Conservation (phyloP, 2,888 invertebrate species). For the Chymomyza fuscimana region DNA sequence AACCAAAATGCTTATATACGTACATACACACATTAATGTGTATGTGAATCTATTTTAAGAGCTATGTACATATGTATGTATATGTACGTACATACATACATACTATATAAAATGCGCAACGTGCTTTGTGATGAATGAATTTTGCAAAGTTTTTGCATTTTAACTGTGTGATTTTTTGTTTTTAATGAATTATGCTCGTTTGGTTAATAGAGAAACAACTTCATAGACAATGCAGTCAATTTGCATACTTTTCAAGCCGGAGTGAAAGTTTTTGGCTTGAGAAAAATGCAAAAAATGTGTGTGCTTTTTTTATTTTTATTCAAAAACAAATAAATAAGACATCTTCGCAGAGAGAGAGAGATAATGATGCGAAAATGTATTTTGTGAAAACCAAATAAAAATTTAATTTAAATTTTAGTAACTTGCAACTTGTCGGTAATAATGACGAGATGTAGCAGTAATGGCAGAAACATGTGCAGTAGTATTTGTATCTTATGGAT, state of each 20-base stretch:
- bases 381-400: background rate
- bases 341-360: background rate
- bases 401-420: background rate
- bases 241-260: background rate
- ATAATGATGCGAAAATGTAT: background rate
- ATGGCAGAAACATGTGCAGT: background rate
- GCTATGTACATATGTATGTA: background rate
- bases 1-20: conserved; percentile 32
- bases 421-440: background rate
- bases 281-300: background rate
- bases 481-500: background rate
- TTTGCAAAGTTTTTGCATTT: background rate
- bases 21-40: background rate
- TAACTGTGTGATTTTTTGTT: background rate
- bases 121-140: background rate
- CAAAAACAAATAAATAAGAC: no score
- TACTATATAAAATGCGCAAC: background rate
- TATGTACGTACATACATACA: background rate
- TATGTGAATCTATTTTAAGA: conserved; percentile 2
- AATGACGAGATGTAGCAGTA: background rate
- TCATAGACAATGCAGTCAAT: conserved; percentile 1
- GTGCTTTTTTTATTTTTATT: background rate
- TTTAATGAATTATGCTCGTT: background rate
- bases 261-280: conserved; percentile 4
- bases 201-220: background rate